Percentiles rank a stretch among this genome's conserved stretches.
Conservation (phyloP, 2,113 vertebrate species). For the Vulpes vulpes region DNA sequence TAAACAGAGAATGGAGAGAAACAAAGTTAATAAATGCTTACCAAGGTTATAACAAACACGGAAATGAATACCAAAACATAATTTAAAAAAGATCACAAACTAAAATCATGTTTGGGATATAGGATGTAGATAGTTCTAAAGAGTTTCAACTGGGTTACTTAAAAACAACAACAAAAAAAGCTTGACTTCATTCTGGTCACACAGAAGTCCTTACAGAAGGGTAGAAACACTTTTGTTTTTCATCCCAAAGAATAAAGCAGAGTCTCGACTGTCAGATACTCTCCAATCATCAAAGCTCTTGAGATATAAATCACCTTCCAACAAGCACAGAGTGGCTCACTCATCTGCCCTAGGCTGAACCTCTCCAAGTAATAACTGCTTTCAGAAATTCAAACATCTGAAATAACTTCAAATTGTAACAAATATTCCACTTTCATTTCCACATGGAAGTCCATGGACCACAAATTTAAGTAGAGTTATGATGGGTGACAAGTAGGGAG, state of each 20-base stretch:
- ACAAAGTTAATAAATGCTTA: background rate
- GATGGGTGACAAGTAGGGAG: fast-evolving
- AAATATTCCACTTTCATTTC: background rate
- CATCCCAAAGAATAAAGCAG: background rate
- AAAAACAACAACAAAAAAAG: background rate
- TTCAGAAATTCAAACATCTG: background rate
- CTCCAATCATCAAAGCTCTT: background rate
- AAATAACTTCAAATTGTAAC: background rate
- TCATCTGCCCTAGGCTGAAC: background rate
- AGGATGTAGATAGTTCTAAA: background rate
- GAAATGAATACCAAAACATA: background rate
- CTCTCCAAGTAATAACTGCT: background rate
- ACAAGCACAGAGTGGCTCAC: background rate
- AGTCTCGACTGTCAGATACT: background rate
- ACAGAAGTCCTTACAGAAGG: background rate
- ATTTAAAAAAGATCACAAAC: background rate
- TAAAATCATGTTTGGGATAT: background rate
- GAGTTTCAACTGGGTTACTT: background rate
- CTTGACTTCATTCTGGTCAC: background rate
- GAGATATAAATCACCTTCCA: background rate
- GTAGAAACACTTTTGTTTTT: background rate
- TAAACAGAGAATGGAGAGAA: background rate
- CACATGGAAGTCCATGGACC: background rate
- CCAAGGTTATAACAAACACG: background rate
- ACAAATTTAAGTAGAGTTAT: background rate